Evolutionary conservation across 2,888 invertebrate species (phyloP).

Genomic region (Chrysolina oricalcia): DNA sequence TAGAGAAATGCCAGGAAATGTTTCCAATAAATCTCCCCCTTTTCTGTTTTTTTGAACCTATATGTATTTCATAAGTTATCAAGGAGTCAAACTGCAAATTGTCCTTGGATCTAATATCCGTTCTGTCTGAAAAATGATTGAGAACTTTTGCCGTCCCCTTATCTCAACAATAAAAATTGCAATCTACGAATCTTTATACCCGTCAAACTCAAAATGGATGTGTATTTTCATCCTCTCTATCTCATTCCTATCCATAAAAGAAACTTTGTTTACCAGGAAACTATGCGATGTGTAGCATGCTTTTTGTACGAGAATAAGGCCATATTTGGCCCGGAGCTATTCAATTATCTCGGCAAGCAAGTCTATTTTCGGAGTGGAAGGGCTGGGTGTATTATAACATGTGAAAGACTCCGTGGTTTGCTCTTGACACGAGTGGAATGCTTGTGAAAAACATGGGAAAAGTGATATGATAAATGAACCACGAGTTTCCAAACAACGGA

Average conservation of each 20-base stretch:
- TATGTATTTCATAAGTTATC: no score
- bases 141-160: neutral
- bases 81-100: no score
- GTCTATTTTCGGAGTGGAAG: slow-evolving; percentile 42
- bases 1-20: no score
- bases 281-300: slow-evolving; percentile 1
- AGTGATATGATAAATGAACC: neutral
- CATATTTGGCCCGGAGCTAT: slow-evolving; percentile 37
- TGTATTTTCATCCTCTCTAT: neutral
- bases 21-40: no score
- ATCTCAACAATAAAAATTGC: neutral
- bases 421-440: neutral
- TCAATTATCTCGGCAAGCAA: slow-evolving; percentile 43
- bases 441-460: neutral
- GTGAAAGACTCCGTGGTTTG: neutral
- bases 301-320: slow-evolving; percentile 22
- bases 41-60: no score
- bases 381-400: slow-evolving; percentile 21
- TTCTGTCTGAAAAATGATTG: neutral
- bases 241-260: neutral
- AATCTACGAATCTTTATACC: neutral
- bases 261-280: slow-evolving; percentile 11
- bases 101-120: no score
- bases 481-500: no score
- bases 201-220: neutral